Base-by-base conservation (phyloP, 2,113 vertebrate genomes). In the Hyaena hyaena region DNA sequence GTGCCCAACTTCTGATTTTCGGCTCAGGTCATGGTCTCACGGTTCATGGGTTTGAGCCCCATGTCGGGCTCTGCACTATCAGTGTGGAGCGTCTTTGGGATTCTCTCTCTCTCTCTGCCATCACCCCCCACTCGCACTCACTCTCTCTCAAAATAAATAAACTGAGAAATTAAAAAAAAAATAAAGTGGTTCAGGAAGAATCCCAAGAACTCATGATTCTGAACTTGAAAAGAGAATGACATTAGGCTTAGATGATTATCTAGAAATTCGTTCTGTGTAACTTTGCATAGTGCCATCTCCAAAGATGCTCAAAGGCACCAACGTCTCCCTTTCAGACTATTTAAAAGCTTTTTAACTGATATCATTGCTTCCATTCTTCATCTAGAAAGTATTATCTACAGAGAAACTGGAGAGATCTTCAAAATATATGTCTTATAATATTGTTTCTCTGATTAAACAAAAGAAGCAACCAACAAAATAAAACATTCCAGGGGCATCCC, bases 131-230 rank as follows among this genome's bases (percentile, higher is more conserved):
- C 21, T 21, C 21, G 5, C 58, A 61, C 58, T 61, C 58, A 17
- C 21, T 23, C 58, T 61, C 58, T 61, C 21, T 61, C 21, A 61
- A 61, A 61, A 61, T 61, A 61, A 61, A 61, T 61, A 61, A 61
- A 61, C 21, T 61, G 8, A 61, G 23, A 61, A 23, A 24, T 61
- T 61, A 3, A 9, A 23, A 61, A 55, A 6, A 3, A 23, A 21
- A 58, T 92, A 71, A 95, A 88, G 33, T 71, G 91, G 33, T 88
- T 92, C 39, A 95, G 65, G 17, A 92, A 83, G 63, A 94, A 94
- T 16, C n/a, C 23, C 19, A 17, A 86, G 21, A 74, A 31, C 43
- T 43, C 26, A 45, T n/a, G 88, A 12, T 69, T 83, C 23, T 86
- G 79, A 89, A 90, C 15, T 39, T 92, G 48, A 68, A 88, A 81